These are phyloP conservation scores for Fulica atra DNA, from an alignment of 2,113 vertebrate species.

Conservation along the genomic window DNA sequence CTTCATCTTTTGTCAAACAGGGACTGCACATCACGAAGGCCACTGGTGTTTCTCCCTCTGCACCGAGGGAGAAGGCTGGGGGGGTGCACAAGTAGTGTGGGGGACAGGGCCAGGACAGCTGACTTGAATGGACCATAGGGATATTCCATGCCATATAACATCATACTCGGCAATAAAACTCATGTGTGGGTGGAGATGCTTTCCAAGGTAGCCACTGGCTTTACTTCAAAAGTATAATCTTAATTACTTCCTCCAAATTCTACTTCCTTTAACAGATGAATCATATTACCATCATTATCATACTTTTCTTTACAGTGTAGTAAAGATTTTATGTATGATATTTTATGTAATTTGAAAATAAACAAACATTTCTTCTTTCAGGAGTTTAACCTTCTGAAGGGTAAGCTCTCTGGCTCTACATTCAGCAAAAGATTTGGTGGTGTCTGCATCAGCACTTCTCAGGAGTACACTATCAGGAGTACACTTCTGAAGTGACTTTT, in stretches of 20 bases:
- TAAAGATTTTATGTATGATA: not conserved
- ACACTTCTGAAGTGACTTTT: not conserved
- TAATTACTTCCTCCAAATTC: not conserved
- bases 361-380: not conserved
- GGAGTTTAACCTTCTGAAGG: not conserved
- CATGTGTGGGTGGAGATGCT: not conserved
- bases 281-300: not conserved
- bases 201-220: not conserved
- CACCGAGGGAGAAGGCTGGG: not conserved
- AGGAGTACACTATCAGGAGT: not conserved
- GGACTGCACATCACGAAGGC: not conserved
- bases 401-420: not conserved
- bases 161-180: not conserved
- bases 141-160: not conserved
- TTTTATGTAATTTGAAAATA: not conserved
- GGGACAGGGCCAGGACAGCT: not conserved
- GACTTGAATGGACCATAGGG: not conserved
- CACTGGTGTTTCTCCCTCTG: not conserved
- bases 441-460: not conserved
- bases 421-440: not conserved
- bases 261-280: not conserved
- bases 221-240: not conserved
- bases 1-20: not conserved
- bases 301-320: not conserved
- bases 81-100: not conserved